Conservation (phyloP, 2,113 vertebrate species). For the Zosterops borbonicus region DNA sequence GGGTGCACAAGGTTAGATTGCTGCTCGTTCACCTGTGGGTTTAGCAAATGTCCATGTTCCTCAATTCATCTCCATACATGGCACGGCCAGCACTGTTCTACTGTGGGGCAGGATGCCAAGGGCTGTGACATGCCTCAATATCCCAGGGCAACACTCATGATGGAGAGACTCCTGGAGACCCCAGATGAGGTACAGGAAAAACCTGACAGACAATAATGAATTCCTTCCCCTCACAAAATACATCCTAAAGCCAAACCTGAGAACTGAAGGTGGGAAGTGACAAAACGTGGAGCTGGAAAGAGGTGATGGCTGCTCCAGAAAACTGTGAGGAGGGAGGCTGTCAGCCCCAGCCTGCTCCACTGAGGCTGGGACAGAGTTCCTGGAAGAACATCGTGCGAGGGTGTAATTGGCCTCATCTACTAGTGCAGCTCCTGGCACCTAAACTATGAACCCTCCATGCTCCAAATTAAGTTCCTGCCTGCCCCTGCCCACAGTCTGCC, state of each 20-base stretch:
- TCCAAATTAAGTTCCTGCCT: neutral
- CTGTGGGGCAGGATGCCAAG: neutral
- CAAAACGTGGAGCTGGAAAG: neutral
- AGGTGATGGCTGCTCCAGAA: neutral
- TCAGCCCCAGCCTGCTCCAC: neutral
- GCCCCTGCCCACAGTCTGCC: neutral
- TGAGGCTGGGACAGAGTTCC: neutral
- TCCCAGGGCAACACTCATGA: neutral
- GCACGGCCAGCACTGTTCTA: neutral
- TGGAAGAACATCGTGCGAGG: accelerated
- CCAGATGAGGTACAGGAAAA: neutral
- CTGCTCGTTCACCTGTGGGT: neutral
- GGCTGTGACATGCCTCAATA: neutral
- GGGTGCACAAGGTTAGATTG: neutral
- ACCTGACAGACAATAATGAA: neutral
- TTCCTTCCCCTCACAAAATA: neutral
- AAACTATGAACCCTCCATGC: neutral
- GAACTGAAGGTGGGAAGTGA: neutral
- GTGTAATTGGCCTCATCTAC: neutral
- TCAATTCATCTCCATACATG: accelerated
- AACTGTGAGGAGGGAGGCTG: neutral
- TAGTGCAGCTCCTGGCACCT: neutral
- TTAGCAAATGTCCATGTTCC: neutral
- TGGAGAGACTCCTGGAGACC: neutral
- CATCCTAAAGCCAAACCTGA: constrained; percentile 1